Evolutionary conservation across 2,797 vertebrate genomes (phyloP).

Genomic region (Bradypus variegatus): DNA sequence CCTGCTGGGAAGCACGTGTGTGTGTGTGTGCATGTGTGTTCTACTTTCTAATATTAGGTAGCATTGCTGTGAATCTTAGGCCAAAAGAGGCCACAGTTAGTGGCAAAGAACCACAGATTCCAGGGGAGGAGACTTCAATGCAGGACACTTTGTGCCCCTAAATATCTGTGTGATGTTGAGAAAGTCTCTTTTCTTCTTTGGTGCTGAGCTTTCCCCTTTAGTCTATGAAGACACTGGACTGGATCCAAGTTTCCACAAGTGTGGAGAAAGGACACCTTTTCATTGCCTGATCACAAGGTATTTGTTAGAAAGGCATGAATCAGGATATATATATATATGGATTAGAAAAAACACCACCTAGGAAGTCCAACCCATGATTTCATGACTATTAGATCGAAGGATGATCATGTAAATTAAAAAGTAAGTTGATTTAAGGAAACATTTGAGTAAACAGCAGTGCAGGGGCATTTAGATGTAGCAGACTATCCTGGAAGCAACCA

Average conservation of each 20-base stretch:
- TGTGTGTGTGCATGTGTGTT: accelerated
- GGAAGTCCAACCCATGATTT: not conserved
- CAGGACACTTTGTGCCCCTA: no score
- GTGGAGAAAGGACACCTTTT: not conserved
- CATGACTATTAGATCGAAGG: not conserved
- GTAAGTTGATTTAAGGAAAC: not conserved
- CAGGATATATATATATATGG: not conserved
- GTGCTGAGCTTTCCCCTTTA: not conserved
- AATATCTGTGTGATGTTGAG: no score
- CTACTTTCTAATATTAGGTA: accelerated
- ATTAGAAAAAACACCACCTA: not conserved
- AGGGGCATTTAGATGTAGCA: accelerated
- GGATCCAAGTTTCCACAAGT: not conserved
- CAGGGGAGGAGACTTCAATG: not conserved
- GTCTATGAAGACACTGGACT: not conserved
- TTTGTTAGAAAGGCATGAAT: not conserved
- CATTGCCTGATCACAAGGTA: not conserved
- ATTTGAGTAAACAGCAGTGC: not conserved
- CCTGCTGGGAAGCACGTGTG: not conserved
- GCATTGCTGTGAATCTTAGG: no score
- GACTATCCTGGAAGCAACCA: accelerated
- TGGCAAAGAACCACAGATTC: not conserved
- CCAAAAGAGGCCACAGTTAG: not conserved
- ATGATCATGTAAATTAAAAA: not conserved
- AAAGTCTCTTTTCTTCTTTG: not conserved